Base-by-base conservation (phyloP, 2,797 vertebrate species). In the Gallinago solitaria region DNA sequence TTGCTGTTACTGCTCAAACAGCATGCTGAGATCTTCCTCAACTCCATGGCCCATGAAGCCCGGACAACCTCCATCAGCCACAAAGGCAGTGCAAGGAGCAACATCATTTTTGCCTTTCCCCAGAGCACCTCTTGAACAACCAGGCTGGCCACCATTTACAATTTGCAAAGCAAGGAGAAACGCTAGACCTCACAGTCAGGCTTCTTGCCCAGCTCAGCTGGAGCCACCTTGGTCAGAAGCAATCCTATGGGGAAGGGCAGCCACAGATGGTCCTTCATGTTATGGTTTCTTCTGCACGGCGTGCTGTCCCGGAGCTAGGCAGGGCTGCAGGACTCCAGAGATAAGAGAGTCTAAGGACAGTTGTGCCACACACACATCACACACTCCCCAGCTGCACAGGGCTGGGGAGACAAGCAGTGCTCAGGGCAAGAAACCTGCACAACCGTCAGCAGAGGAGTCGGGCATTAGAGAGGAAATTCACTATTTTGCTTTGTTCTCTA, bases 31-130 rank as follows among this genome's bases (percentile, higher is more conserved):
- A 50, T 21, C 28, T 47, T 75, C 33, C 57, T 63, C n/a, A 71
- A 1, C 10, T 37, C 32, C 28, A 20, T 0, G 6, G 12, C 37
- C 50, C 4, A 0, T 7, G 6, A 0, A 2, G 56, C 32, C 23
- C 48, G 19, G 10, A 33, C 2, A 4, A 11, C 21, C 17, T 71
- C 17, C 28, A 24, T 12, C 35, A 67, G 47, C n/a, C 45, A 53
- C 17, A 20, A 43, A 45, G 12, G 32, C 16, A 73, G 20, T 7
- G 16, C 17, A 33, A 73, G 35, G 4, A 82, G 5, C n/a, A 51
- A 16, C 1, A 0, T 20, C 17, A 24, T 32, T 73, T 24, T 33
- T n/a, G 23, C 17, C n/a, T 33, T 84, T 79, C 48, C 17, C 67
- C 33, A 27, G 24, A 80, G 14, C 5, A 37, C 7, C 5, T 81